Evolutionary conservation across 2,888 invertebrate species (phyloP).

Genomic region (Caenorhabditis sinica): DNA sequence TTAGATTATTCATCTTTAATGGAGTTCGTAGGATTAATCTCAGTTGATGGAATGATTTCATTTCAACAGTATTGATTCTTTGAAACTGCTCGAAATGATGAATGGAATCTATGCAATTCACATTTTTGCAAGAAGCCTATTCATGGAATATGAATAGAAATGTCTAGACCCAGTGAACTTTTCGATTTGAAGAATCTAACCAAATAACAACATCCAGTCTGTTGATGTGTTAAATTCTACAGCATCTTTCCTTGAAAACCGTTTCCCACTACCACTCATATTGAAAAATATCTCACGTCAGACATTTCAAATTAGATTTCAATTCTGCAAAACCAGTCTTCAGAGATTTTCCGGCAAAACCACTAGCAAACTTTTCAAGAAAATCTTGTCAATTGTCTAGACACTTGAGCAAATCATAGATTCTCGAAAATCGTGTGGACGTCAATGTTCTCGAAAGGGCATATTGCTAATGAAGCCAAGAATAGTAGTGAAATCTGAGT

Average conservation of each 20-base stretch:
- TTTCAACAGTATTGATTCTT: not conserved
- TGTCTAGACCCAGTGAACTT: no score
- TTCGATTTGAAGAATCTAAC: no score
- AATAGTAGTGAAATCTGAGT: not conserved
- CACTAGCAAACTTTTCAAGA: no score
- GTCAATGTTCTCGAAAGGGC: not conserved
- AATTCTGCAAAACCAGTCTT: no score
- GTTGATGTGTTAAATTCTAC: no score
- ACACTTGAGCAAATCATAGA: not conserved
- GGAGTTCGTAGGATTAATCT: not conserved
- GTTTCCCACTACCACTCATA: no score
- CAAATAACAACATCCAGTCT: no score
- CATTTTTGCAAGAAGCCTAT: not conserved
- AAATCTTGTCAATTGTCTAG: not conserved
- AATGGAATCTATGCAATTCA: not conserved
- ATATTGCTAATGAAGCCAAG: not conserved
- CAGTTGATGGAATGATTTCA: not conserved
- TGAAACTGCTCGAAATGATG: not conserved
- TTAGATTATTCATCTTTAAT: not conserved
- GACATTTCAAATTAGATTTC: no score
- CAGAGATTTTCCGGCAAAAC: no score
- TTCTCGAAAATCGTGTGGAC: no score
- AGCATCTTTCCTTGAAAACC: no score
- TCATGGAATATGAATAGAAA: not conserved
- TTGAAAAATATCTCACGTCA: no score